Evolutionary conservation across 2,888 invertebrate genomes (phyloP).

Genomic region (Geophilus truncorum): DNA sequence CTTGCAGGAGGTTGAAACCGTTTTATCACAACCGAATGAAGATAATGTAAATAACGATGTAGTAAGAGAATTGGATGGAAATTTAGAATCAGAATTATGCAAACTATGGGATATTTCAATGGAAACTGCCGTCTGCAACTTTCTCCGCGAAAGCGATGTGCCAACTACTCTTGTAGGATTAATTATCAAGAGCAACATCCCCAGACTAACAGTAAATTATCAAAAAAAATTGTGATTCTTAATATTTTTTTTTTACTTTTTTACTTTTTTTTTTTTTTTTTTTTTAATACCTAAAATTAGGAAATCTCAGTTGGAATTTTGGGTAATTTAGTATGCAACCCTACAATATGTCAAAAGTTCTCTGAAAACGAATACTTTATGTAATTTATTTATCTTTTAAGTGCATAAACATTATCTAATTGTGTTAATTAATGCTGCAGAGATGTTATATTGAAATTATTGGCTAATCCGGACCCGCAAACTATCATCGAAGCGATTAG

Average conservation of each 20-base stretch:
- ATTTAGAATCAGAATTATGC: slow-evolving; percentile 23
- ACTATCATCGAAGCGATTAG: slow-evolving; percentile 11
- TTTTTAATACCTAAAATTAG: no score
- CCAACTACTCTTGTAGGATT: not conserved
- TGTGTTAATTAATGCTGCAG: not conserved
- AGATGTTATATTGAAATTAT: not conserved
- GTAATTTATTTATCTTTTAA: not conserved
- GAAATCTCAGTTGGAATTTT: slow-evolving; percentile 32
- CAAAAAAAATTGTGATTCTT: not conserved
- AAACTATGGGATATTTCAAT: slow-evolving; percentile 32
- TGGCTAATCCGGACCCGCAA: slow-evolving; percentile 1
- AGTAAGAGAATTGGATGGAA: slow-evolving; percentile 17
- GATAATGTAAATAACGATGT: not conserved
- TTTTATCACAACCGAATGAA: not conserved
- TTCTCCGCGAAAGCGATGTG: not conserved
- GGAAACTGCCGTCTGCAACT: not conserved
- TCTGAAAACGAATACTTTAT: slow-evolving; percentile 4
- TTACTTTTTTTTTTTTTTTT: not conserved
- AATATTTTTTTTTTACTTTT: not conserved
- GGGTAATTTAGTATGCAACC: slow-evolving; percentile 14
- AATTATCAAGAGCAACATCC: slow-evolving; percentile 22
- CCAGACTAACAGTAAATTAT: slow-evolving; percentile 14
- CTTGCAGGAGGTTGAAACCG: not conserved
- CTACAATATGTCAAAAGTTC: not conserved
- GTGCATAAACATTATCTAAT: no score